Evolutionary conservation across 2,797 vertebrate genomes (phyloP).

Genomic region (Balearica regulorum): DNA sequence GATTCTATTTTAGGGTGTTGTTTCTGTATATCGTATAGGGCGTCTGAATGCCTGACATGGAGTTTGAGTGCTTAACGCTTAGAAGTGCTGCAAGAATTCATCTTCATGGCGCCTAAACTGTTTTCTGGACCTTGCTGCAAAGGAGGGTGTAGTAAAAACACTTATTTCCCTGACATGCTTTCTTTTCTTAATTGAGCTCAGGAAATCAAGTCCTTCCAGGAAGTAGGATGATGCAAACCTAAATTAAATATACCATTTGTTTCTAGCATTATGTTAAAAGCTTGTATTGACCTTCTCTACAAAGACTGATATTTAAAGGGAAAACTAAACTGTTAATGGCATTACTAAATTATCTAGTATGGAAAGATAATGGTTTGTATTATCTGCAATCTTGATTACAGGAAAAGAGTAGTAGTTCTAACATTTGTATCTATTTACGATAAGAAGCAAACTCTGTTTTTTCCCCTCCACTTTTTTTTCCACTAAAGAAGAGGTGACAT

Average conservation of each 20-base stretch:
- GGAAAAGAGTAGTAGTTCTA: background rate
- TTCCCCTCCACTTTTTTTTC: background rate
- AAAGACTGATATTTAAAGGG: background rate
- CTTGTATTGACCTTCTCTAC: conserved; percentile 6
- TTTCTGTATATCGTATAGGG: background rate
- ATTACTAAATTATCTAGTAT: conserved; percentile 3
- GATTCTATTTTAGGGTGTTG: background rate
- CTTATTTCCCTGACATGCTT: background rate
- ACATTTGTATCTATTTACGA: background rate
- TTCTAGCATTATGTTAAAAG: conserved; percentile 25
- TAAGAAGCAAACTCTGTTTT: background rate
- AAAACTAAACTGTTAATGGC: conserved; percentile 5
- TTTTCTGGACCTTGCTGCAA: background rate
- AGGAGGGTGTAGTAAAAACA: background rate
- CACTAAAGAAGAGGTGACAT: background rate
- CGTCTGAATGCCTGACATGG: background rate
- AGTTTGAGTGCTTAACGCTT: background rate
- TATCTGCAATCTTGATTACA: conserved; percentile 23
- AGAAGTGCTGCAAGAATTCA: background rate
- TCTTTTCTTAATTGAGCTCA: background rate
- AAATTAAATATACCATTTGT: conserved; percentile 9
- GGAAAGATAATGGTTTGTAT: conserved; percentile 1
- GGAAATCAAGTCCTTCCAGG: conserved; percentile 6
- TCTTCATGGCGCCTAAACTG: background rate
- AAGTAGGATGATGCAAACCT: background rate